These are phyloP conservation scores for Lepidochrysops patricia DNA, from an alignment of 2,888 invertebrate genomes.

Conservation along the genomic window DNA sequence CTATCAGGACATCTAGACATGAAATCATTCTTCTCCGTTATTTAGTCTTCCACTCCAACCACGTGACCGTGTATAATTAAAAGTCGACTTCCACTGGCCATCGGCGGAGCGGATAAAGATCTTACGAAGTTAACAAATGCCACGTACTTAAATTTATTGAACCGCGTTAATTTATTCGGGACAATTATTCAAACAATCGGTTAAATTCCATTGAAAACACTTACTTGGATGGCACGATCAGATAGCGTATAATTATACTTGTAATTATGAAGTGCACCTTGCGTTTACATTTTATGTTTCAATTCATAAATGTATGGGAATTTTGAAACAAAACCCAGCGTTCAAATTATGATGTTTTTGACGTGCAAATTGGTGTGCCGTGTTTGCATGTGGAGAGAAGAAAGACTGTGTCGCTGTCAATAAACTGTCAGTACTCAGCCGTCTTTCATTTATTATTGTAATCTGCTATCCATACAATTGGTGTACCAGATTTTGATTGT, in stretches of 20 bases:
- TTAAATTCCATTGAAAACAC: neutral
- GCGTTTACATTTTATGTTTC: neutral
- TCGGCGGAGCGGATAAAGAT: constrained; percentile 5
- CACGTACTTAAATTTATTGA: neutral
- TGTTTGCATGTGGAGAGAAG: neutral
- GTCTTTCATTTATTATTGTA: neutral
- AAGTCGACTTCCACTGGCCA: constrained; percentile 30
- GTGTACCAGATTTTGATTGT: too few species aligned
- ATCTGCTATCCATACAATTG: too few species aligned
- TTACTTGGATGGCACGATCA: neutral
- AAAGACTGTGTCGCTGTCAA: neutral
- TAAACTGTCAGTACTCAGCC: neutral
- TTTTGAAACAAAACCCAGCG: neutral
- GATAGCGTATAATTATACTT: neutral
- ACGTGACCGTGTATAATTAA: constrained; percentile 38
- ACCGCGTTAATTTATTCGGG: neutral
- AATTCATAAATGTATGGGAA: neutral
- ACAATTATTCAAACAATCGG: neutral
- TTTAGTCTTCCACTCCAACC: neutral
- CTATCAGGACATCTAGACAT: neutral
- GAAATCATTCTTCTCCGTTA: neutral
- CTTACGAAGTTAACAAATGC: neutral
- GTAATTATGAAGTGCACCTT: neutral
- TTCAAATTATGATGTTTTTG: neutral
- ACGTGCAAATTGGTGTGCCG: neutral